Evolutionary conservation across 2,113 vertebrate species (phyloP), one percentile per base, ranked within the genome.

Genomic region (Panthera uncia): DNA sequence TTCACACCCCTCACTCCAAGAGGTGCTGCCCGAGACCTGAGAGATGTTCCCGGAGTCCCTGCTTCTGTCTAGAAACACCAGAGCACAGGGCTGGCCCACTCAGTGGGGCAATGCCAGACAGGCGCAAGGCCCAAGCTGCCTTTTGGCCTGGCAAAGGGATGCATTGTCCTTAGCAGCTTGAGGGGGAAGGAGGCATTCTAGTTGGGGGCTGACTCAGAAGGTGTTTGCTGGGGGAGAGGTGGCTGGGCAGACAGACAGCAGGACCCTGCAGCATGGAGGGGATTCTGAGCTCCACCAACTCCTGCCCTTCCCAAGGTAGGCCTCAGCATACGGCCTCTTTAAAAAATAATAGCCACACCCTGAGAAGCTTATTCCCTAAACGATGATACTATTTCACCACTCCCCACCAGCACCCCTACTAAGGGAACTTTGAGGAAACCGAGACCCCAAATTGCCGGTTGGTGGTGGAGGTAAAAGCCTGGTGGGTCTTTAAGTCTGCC

Each of bases 301-400:
- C 69, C 84, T 0, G 7, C 79, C 79, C 86, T 96, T 86, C 76
- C n/a, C 0, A 61, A 71, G 57, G 38, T 85, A 93, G 90, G 74
- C 79, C 86, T 94, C 79, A 52, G 69, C 80, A 78, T 84, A 96
- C 0, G 4, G 57, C 83, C 79, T 96, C 87, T 90, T 98, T 97
- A 96, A 90, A 90, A 97, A 96, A 96, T 94, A 96, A 92, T 89
- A 97, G 91, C 97, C 96, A 98, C 97, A 98, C 96, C 97, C 97
- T 83, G 73, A 88, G 84, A 96, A 74, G 52, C 61, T 92, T 93
- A 79, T 36, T 97, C 89, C 85, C 82, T 63, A 74, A 97, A 95
- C 6, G 45, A 89, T 94, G 83, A 87, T 95, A 92, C 90, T 94
- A 36, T 91, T 98, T 92, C 88, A 82, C 65, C 87, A 92, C 79